Percentiles rank a stretch among this genome's conserved stretches.
Evolutionary conservation across 2,113 vertebrate species (phyloP).

Genomic region (Solenodon paradoxus): DNA sequence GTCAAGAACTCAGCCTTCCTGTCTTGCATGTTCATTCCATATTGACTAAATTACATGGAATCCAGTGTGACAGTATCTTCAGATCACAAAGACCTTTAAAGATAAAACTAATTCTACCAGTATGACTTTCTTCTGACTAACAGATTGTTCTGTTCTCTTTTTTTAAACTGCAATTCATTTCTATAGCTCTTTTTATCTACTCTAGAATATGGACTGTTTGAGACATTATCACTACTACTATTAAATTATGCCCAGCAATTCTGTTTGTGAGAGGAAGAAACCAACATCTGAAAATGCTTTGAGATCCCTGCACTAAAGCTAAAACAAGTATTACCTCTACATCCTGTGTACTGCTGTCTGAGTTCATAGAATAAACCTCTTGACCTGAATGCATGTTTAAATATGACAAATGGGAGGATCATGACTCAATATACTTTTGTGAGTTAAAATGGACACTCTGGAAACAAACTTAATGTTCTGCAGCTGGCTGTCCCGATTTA

Average conservation of each 20-base stretch:
- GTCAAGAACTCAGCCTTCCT: neutral
- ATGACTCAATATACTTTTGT: constrained; percentile 62
- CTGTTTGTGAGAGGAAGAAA: neutral
- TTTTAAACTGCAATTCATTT: neutral
- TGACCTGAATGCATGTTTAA: constrained; percentile 59
- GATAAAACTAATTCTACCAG: neutral
- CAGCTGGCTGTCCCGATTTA: constrained; percentile 77
- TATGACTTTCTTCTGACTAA: neutral
- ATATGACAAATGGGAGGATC: constrained; percentile 35
- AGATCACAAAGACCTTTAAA: neutral
- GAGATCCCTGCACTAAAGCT: neutral
- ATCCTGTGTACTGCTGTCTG: constrained; percentile 11
- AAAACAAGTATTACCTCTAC: neutral
- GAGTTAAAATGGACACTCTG: constrained; percentile 65
- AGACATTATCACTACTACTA: neutral
- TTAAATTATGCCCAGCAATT: neutral
- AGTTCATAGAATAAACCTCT: constrained; percentile 63
- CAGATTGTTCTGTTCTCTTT: neutral
- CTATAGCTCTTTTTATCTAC: neutral
- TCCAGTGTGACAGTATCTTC: neutral
- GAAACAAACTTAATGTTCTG: constrained; percentile 74
- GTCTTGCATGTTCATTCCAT: neutral
- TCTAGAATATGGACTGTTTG: neutral
- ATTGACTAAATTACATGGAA: neutral
- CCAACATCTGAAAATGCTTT: neutral